These are phyloP conservation scores for Nomada hirtipes DNA, from an alignment of 2,888 invertebrate species.

Conservation along the genomic window DNA sequence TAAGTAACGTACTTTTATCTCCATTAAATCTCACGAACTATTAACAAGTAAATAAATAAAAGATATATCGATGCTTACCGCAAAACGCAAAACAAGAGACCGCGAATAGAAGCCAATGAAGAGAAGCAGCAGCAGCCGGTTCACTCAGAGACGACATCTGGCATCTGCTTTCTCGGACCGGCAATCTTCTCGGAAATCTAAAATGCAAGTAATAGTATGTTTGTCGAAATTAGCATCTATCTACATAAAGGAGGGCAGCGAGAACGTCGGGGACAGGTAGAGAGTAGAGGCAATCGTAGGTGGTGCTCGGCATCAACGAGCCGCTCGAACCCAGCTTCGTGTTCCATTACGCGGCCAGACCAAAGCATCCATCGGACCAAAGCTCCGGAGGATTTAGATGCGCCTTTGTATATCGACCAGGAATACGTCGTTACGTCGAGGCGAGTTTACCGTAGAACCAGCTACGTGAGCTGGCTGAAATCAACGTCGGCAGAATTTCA, in stretches of 20 bases:
- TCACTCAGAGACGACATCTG: not conserved
- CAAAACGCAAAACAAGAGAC: too few relatives aligned
- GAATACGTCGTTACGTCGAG: conserved; percentile 73
- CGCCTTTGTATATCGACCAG: conserved; percentile 64
- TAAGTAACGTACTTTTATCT: conserved; percentile 13
- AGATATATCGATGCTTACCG: too few relatives aligned
- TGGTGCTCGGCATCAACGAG: conserved; percentile 41
- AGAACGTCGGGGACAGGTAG: conserved; percentile 1
- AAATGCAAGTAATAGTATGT: conserved; percentile 71
- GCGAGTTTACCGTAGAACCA: conserved; percentile 62
- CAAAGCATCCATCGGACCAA: conserved; percentile 42
- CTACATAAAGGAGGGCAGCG: conserved; percentile 52
- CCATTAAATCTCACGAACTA: not conserved
- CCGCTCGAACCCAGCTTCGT: conserved; percentile 45
- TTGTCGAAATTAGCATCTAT: conserved; percentile 73
- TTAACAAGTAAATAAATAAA: too few relatives aligned
- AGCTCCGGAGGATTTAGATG: conserved; percentile 56
- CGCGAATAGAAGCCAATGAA: too few relatives aligned
- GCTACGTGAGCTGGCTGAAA: conserved; percentile 70
- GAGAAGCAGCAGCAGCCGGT: too few relatives aligned
- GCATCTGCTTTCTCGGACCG: conserved; percentile 15
- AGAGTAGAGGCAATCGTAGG: conserved; percentile 25
- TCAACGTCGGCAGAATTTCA: conserved; percentile 55
- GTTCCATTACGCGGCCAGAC: conserved; percentile 48
- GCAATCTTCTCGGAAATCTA: conserved; percentile 65